A percentile compares a stretch with the other conserved stretches of the same genome.
phyloP scores from a whole-genome alignment of 2,797 vertebrate genomes.

The Cynopterus sphinx region DNA sequence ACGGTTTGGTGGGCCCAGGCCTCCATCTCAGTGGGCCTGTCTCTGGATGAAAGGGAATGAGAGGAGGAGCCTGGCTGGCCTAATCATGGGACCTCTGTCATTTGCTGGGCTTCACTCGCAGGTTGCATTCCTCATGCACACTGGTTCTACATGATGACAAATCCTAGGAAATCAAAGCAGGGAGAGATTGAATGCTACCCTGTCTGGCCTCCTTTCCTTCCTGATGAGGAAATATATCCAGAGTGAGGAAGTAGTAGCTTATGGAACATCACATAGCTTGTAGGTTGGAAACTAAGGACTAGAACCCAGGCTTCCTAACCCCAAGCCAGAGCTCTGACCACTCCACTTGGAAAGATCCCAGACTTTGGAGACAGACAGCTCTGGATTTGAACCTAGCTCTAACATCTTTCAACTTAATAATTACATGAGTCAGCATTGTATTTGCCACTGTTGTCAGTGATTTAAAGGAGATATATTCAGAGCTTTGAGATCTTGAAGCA shows the following conservation, averaged over 20 bases:
- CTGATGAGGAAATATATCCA: not conserved
- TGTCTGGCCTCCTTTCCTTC: not conserved
- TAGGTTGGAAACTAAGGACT: not conserved
- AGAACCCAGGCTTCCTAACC: not conserved
- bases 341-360: not conserved
- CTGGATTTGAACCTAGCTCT: not conserved
- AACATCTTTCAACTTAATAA: not conserved
- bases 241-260: not conserved
- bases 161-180: not conserved
- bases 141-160: not conserved
- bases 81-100: not conserved
- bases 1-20: accelerated
- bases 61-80: not conserved
- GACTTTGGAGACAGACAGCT: not conserved
- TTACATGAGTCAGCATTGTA: not conserved
- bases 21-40: not conserved
- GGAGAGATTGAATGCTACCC: not conserved
- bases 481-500: not conserved
- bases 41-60: not conserved
- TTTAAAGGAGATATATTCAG: not conserved
- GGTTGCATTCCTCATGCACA: not conserved
- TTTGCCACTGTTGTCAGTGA: not conserved
- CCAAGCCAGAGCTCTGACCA: not conserved
- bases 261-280: not conserved
- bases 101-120: not conserved